Base-by-base conservation (phyloP, 2,888 invertebrate genomes). In the Phlogophora meticulosa region DNA sequence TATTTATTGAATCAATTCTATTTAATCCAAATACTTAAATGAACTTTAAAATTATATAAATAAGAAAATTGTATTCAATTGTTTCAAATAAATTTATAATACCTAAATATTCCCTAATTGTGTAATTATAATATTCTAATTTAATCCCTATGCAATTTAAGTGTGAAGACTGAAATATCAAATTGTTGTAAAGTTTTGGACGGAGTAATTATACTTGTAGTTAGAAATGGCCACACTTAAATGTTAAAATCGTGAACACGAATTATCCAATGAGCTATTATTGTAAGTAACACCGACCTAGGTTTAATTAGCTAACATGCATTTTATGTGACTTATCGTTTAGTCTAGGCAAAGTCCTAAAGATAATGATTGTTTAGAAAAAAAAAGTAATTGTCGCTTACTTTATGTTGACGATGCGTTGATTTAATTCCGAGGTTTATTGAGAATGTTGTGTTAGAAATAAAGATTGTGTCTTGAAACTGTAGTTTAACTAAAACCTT, bases 361-460 rank as follows among this genome's bases (percentile, higher is more conserved):
- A 63, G 28, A 56, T 32, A 76, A 78, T 69, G 24, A 72, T 79
- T 73, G 67, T 79, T 81, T 80, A 80, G 76, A 71, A 80, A 28
- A 28, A 28, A 28, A 76, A 74, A 72, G 56, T 72, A 76, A 71
- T 70, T 84, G 71, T 85, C 72, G 87, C 88, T 90, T 90, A 60
- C 59, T 77, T 90, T 89, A 40, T 72, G 82, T 90, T 90, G 28
- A 73, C 46, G 52, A 73, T 85, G 84, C 83, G 80, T 90, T 89
- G 20, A 81, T 89, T 90, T 86, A 80, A 88, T 84, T 85, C 72
- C 58, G 76, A 87, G 60, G 72, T 88, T 87, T 88, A 79, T 82
- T 76, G 86, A 86, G 76, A 89, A 90, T 88, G 87, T 91, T 93
- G 92, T 92, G 88, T 94, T 94, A 92, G 86, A 88, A 92, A 93